Percentiles rank a stretch among this genome's conserved stretches.
Conservation (phyloP, 2,888 invertebrate genomes). For the Caprella mutica region DNA sequence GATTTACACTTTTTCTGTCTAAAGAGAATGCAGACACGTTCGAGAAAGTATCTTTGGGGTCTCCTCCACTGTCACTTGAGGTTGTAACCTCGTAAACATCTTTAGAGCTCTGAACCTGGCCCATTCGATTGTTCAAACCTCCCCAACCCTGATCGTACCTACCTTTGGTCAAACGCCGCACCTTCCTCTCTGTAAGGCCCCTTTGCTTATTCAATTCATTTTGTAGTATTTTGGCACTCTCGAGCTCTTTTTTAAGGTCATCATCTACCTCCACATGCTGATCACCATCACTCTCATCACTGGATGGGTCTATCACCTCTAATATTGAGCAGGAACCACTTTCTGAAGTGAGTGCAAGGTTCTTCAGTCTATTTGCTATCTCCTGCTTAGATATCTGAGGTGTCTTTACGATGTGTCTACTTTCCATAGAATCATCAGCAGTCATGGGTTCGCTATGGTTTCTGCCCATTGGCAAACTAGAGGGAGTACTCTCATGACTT, state of each 20-base stretch:
- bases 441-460: too few species aligned
- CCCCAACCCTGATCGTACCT: conserved; percentile 1
- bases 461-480: too few species aligned
- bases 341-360: conserved; percentile 36
- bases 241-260: not conserved
- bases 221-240: conserved; percentile 13
- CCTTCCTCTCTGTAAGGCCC: not conserved
- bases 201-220: conserved; percentile 14
- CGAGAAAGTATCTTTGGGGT: not conserved
- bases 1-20: too few species aligned
- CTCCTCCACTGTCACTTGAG: conserved; percentile 23
- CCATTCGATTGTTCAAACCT: not conserved
- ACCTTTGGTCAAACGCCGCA: not conserved
- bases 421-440: too few species aligned
- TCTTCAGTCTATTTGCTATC: conserved; percentile 34
- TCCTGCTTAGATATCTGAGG: conserved; percentile 33
- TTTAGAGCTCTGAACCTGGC: too few species aligned
- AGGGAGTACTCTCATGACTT: too few species aligned
- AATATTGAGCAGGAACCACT: conserved; percentile 37
- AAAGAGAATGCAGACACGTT: not conserved
- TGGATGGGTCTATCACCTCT: conserved; percentile 39
- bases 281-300: conserved; percentile 36
- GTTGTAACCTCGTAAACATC: conserved; percentile 18
- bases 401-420: too few species aligned
- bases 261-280: conserved; percentile 4